Evolutionary conservation across 2,113 vertebrate genomes (phyloP).

Genomic region (Platysternon megacephalum): DNA sequence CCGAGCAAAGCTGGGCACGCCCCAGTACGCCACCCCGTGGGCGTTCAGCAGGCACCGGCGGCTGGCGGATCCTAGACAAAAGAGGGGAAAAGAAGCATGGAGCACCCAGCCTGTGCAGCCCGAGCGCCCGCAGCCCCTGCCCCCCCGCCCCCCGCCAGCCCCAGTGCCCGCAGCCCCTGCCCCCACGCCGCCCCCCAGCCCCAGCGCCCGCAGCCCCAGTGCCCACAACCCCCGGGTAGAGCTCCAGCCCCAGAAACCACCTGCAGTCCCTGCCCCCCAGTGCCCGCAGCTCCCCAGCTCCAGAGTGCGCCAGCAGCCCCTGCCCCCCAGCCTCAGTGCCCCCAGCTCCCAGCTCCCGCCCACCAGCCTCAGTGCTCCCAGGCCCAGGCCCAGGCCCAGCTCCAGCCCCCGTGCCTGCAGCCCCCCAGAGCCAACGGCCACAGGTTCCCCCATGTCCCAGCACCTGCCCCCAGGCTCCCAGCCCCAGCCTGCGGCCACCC

Average conservation of each 20-base stretch:
- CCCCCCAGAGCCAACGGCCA: neutral
- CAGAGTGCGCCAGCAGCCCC: too few relatives aligned
- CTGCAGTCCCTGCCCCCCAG: neutral
- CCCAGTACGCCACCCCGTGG: slow-evolving; percentile 97
- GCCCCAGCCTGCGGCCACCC: too few relatives aligned
- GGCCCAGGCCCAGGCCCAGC: neutral
- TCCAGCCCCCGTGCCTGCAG: neutral
- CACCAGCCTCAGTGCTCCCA: too few relatives aligned
- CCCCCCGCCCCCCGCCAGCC: neutral
- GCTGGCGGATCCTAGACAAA: slow-evolving; percentile 91
- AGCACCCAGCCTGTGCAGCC: fast-evolving
- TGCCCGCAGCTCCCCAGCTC: neutral
- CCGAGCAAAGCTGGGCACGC: slow-evolving; percentile 97
- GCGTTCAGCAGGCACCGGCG: slow-evolving; percentile 97
- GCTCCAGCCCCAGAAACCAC: too few relatives aligned
- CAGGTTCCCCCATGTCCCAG: neutral
- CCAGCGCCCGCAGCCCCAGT: neutral
- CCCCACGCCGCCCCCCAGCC: neutral
- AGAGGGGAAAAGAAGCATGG: neutral
- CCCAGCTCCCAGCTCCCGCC: too few relatives aligned
- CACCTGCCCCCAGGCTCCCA: neutral
- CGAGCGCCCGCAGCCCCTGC: fast-evolving
- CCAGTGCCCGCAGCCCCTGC: neutral
- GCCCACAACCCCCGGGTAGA: neutral
- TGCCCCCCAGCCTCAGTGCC: too few relatives aligned